phyloP scores from a whole-genome alignment of 2,113 vertebrate genomes.

The Dipodomys ordii region DNA sequence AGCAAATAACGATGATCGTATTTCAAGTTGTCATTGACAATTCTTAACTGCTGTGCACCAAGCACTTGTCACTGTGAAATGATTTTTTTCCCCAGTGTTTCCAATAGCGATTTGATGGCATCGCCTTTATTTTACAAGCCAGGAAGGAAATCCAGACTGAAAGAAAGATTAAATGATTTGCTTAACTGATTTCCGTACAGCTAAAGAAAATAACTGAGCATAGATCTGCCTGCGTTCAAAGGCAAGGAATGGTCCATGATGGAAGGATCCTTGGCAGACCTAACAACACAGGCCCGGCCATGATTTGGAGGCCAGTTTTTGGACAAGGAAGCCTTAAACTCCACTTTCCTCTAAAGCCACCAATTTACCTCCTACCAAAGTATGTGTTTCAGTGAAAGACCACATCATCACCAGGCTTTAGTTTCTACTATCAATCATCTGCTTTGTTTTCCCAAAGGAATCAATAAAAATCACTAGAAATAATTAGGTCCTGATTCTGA shows the following conservation, averaged over 20 bases:
- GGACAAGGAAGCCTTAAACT: background rate
- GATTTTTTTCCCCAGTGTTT: background rate
- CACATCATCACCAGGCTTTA: background rate
- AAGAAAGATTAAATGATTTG: background rate
- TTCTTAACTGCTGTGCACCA: background rate
- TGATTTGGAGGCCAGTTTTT: background rate
- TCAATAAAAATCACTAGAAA: conserved; percentile 29
- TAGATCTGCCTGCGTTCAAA: background rate
- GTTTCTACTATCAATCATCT: background rate
- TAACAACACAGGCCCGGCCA: background rate
- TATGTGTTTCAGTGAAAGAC: background rate
- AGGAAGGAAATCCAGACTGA: conserved; percentile 26
- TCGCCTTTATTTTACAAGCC: conserved; percentile 26
- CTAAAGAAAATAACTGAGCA: background rate
- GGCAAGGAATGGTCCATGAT: background rate
- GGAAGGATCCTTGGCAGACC: background rate
- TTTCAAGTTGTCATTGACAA: background rate
- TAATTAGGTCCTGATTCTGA: background rate
- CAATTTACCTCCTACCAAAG: background rate
- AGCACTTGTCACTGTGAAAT: background rate
- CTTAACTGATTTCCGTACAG: background rate
- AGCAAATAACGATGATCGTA: background rate
- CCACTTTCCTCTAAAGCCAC: background rate
- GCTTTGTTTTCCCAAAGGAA: background rate
- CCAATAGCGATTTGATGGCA: background rate